Percentiles rank a stretch among this genome's conserved stretches.
Evolutionary conservation across 2,888 invertebrate genomes (phyloP).

Genomic region (Caradrina clavipalpis): DNA sequence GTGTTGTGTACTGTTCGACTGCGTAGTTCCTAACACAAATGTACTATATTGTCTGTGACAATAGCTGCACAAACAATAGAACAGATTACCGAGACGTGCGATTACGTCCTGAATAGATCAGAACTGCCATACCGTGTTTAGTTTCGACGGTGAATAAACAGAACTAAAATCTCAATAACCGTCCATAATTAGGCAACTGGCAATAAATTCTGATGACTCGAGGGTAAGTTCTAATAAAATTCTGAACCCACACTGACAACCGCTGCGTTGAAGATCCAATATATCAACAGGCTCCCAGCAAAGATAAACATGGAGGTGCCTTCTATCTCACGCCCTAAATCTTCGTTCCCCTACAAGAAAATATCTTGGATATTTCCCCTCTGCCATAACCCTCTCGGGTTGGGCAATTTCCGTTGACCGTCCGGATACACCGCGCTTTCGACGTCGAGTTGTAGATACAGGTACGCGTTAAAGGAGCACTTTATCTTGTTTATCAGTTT

Average conservation of each 20-base stretch:
- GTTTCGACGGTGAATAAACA: conserved; percentile 52
- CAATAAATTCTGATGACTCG: conserved; percentile 40
- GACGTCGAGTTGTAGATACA: conserved; percentile 67
- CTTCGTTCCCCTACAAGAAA: conserved; percentile 75
- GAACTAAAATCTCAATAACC: conserved; percentile 36
- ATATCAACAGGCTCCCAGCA: conserved; percentile 67
- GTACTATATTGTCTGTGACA: conserved; percentile 74
- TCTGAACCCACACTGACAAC: conserved; percentile 42
- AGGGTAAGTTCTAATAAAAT: conserved; percentile 53
- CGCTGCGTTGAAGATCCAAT: conserved; percentile 59
- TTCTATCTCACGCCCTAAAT: conserved; percentile 79
- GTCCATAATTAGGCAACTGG: conserved; percentile 14
- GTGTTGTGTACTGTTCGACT: conserved; percentile 40
- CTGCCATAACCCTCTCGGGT: conserved; percentile 69
- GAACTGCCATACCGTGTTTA: conserved; percentile 62
- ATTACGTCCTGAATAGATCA: conserved; percentile 70
- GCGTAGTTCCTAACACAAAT: conserved; percentile 57
- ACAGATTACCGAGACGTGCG: conserved; percentile 75
- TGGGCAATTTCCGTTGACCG: conserved; percentile 76
- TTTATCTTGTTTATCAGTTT: conserved; percentile 81
- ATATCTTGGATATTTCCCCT: conserved; percentile 74
- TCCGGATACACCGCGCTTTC: conserved; percentile 60
- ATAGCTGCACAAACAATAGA: conserved; percentile 78
- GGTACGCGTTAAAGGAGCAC: conserved; percentile 71
- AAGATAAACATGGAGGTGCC: conserved; percentile 72